Evolutionary conservation across 37 sponge, comb jelly and placozoan genomes (phyloP), one percentile per base, ranked within the genome.

Genomic region (Spongilla lacustris): DNA sequence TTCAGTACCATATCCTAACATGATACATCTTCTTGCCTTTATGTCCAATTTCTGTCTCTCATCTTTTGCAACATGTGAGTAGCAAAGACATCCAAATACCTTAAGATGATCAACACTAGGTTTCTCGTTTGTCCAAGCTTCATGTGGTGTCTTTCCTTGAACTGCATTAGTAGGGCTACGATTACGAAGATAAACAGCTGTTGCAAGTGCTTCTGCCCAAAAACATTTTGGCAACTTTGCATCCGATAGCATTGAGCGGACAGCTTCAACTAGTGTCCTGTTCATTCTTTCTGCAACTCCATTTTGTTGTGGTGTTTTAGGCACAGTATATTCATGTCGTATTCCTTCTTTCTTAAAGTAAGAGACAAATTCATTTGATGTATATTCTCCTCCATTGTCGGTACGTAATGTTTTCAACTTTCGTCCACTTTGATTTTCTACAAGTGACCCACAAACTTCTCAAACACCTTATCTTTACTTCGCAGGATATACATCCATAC

Each of bases 241-340:
- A 68, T 86, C 84, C 19, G 79, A n/a, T 5, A 91, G 79, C 91
- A 82, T 91, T 17, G 87, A 91, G 29, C 83, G 77, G 17, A 86
- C 26, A 22, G 50, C 31, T 82, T 91, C 83, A 58, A 91, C 91
- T 31, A 91, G 87, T 9, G 87, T 91, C 28, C 78, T 50, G 33
- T 91, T 91, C 58, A 86, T 68, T 78, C 81, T 84, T 25, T 90
- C 85, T 6, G 86, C 75, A 29, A 91, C 91, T n/a, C 87, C 91
- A 77, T 81, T 91, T 58, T 85, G 87, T 69, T 90, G 77, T 4
- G 91, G 86, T 36, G 86, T 85, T 67, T 90, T 85, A 0, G 86
- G 86, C 25, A 85, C 58, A 0, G 91, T 90, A 6, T 26, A 36
- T 74, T 90, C 77, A 81, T 85, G 91, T 66, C 71, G 86, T 10